Base-by-base conservation (phyloP, 2,797 vertebrate species). In the Hirundo rustica region DNA sequence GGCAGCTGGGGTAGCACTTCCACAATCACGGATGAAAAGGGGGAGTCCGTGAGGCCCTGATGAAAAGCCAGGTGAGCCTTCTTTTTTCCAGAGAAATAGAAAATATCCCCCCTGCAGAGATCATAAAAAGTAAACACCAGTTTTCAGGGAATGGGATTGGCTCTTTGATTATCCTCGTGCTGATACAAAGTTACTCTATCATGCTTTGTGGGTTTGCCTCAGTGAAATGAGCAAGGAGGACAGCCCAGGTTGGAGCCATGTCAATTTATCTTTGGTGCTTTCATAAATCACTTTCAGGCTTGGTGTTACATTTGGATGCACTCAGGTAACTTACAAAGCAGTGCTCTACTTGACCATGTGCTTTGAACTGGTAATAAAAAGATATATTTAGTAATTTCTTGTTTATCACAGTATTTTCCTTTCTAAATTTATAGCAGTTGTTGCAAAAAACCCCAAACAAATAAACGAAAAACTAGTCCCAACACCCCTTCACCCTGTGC, bases 401-500 rank as follows among this genome's bases (percentile, higher is more conserved):
- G 16, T 75, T 85, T 77, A 68, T 89, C 44, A 13, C 38, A 40
- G 23, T 50, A 6, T 85, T 83, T 87, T 80, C 45, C 81, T 57
- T 89, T 74, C 57, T 44, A 85, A 93, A 86, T 79, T 79, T 82
- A 60, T 22, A 78, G 36, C 40, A 80, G 17, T n/a, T 57, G 19
- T 6, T 82, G 44, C 71, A 3, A 83, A 64, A 30, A 42, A 16
- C 30, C 58, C 5, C 60, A 73, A 78, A 2, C 22, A 73, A 68
- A 47, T 21, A 64, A 90, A 80, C 2, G 22, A 76, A 85, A 86
- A 87, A 21, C 26, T 45, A 47, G 18, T 58, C 51, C 32, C 5
- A 57, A 30, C 21, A 58, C 11, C 27, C 32, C 47, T 89, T 77
- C 0, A 0, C 74, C 27, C 13, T 2, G 1, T 42, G 44, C 2